Evolutionary conservation across 1,140 invertebrate species (phyloP).

Genomic region (Drosophila pectinifera): DNA sequence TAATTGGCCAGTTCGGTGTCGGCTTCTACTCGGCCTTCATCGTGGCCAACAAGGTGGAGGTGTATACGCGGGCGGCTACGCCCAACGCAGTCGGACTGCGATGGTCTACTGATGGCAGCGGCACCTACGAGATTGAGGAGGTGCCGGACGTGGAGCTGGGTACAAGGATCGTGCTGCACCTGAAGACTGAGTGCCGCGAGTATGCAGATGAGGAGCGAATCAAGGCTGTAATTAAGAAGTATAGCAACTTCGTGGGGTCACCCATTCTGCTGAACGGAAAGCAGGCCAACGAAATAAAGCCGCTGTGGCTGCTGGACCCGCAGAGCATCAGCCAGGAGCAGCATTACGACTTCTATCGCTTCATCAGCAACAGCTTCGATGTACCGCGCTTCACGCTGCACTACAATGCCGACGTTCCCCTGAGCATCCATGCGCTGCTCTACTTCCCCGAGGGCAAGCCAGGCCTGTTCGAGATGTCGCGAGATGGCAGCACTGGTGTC

Average conservation of each 20-base stretch:
- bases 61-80: constrained; percentile 91
- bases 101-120: constrained; percentile 96
- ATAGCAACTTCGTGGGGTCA: constrained; percentile 98
- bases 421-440: constrained; percentile 95
- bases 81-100: constrained; percentile 89
- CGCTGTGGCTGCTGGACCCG: constrained; percentile 96
- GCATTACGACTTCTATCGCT: constrained; percentile 96
- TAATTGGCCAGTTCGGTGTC: constrained; percentile 99
- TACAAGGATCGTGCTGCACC: constrained; percentile 96
- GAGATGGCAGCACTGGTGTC: constrained; percentile 92
- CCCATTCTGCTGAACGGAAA: constrained; percentile 96
- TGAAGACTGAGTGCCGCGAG: constrained; percentile 94
- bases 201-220: constrained; percentile 95
- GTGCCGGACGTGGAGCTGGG: constrained; percentile 93
- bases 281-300: constrained; percentile 94
- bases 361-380: constrained; percentile 94
- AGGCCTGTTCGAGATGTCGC: constrained; percentile 94
- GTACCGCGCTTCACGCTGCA: constrained; percentile 93
- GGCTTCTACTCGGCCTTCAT: constrained; percentile 99
- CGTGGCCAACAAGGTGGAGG: constrained; percentile 97
- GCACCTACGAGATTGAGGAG: constrained; percentile 95
- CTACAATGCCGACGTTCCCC: constrained; percentile 94
- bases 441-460: constrained; percentile 97
- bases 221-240: constrained; percentile 96
- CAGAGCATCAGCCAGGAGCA: constrained; percentile 94